Evolutionary conservation across 2,888 invertebrate species (phyloP).

Genomic region (Agonopterix arenella): DNA sequence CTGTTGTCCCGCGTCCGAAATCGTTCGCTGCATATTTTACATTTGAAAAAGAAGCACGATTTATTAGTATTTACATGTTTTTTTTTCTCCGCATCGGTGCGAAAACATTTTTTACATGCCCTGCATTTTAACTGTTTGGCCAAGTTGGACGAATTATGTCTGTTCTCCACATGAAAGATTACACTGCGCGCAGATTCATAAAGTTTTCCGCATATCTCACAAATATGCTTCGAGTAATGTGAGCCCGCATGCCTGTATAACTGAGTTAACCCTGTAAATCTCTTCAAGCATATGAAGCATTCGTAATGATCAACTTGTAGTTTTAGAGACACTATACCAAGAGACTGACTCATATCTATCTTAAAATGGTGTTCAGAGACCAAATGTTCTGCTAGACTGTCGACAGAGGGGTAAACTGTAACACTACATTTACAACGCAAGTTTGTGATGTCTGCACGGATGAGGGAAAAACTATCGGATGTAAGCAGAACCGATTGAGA

Average conservation of each 20-base stretch:
- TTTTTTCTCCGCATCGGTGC: conserved; percentile 16
- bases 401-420: conserved; percentile 5
- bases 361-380: conserved; percentile 5
- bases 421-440: conserved; percentile 12
- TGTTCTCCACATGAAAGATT: neutral
- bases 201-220: conserved; percentile 15
- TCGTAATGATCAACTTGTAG: neutral
- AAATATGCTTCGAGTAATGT: conserved; percentile 12
- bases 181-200: conserved; percentile 8
- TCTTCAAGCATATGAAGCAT: conserved; percentile 5
- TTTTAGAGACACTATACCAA: conserved; percentile 1
- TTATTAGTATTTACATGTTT: conserved; percentile 17
- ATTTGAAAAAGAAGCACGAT: conserved; percentile 16
- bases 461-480: neutral
- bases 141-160: neutral
- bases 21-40: conserved; percentile 18
- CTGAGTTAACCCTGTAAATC: conserved; percentile 7
- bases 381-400: conserved; percentile 9
- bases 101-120: neutral
- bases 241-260: conserved; percentile 14
- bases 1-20: conserved; percentile 18
- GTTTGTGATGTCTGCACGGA: conserved; percentile 12
- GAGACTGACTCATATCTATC: conserved; percentile 6
- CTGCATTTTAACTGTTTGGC: neutral
- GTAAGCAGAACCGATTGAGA: conserved; percentile 35